Conservation (phyloP, 2,797 vertebrate genomes). For the Coreius guichenoti region DNA sequence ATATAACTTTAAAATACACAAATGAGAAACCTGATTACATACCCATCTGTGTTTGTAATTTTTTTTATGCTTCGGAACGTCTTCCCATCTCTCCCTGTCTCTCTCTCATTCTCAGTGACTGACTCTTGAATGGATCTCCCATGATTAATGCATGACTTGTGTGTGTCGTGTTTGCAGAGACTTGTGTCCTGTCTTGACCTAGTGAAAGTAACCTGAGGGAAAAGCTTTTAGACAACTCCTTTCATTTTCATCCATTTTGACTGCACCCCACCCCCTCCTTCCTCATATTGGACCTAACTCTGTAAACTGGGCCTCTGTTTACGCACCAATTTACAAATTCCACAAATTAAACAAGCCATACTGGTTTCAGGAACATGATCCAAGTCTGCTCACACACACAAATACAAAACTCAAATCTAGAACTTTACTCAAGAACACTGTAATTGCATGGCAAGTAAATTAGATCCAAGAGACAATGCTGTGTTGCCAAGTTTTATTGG, state of each 20-base stretch:
- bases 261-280: not conserved
- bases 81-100: not conserved
- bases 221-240: slow-evolving; percentile 18
- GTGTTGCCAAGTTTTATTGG: not conserved
- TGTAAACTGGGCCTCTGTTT: slow-evolving; percentile 30
- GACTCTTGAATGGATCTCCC: slow-evolving; percentile 24
- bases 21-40: not conserved
- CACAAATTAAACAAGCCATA: slow-evolving; percentile 39
- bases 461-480: not conserved
- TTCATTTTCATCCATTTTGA: not conserved
- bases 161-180: slow-evolving; percentile 9
- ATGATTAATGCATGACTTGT: slow-evolving; percentile 33
- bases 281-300: not conserved
- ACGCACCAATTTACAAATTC: slow-evolving; percentile 37
- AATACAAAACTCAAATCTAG: not conserved
- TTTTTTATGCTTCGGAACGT: not conserved
- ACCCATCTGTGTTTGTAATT: not conserved
- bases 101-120: not conserved
- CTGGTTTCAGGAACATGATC: slow-evolving; percentile 21
- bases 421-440: not conserved
- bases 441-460: not conserved
- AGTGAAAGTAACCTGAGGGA: slow-evolving; percentile 22
- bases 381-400: slow-evolving; percentile 18
- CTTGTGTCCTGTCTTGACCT: slow-evolving; percentile 25
- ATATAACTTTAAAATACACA: not conserved